These are phyloP conservation scores for Casuarius casuarius DNA, from an alignment of 2,113 vertebrate genomes.

Conservation along the genomic window DNA sequence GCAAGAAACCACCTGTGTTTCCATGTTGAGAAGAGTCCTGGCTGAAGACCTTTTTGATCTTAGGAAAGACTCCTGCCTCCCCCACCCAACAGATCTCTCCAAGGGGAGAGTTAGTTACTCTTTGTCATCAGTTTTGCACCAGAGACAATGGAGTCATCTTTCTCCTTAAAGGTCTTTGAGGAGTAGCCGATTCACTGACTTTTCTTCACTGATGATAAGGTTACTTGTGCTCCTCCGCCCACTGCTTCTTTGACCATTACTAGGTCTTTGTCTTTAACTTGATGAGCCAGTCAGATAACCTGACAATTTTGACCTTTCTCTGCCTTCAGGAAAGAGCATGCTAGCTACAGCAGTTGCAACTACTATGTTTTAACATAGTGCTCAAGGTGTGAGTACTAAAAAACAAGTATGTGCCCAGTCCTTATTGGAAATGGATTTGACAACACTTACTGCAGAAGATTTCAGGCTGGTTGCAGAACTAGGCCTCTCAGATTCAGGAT, in stretches of 20 bases:
- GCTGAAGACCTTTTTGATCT: not conserved
- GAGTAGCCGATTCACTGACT: not conserved
- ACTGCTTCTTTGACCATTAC: not conserved
- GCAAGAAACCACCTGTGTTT: not conserved
- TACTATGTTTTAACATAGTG: not conserved
- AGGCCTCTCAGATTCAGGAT: slow-evolving; percentile 80
- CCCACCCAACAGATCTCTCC: too few relatives aligned
- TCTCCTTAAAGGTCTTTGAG: not conserved
- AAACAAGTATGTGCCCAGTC: not conserved
- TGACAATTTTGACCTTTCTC: not conserved
- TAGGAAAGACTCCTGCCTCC: not conserved
- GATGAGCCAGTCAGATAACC: not conserved
- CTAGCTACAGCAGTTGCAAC: not conserved
- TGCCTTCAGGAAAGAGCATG: not conserved
- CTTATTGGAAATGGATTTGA: not conserved
- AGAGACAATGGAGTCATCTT: not conserved
- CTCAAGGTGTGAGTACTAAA: not conserved
- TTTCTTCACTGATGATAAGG: not conserved
- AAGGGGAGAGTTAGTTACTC: not conserved
- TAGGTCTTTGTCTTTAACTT: not conserved
- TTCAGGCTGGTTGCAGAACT: slow-evolving; percentile 84
- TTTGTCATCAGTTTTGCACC: not conserved
- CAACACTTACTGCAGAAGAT: slow-evolving; percentile 80
- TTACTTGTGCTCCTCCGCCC: not conserved
- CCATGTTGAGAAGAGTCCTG: not conserved